Percentiles rank a stretch among this genome's conserved stretches.
phyloP scores from a whole-genome alignment of 2,888 invertebrate species.

The Campoplex capitator region DNA sequence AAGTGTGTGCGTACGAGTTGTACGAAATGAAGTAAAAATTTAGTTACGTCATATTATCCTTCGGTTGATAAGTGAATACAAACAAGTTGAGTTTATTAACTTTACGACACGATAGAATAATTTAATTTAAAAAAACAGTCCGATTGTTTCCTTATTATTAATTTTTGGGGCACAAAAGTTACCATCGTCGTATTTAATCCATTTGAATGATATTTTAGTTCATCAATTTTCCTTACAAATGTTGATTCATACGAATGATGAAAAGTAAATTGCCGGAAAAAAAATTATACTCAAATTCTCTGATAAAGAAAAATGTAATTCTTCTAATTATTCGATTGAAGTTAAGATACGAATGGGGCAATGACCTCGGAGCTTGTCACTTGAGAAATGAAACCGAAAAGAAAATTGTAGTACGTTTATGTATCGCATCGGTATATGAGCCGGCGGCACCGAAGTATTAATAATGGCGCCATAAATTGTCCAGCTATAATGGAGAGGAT shows the following conservation, averaged over 20 bases:
- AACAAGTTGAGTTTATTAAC: background rate
- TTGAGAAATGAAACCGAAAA: constrained; percentile 25
- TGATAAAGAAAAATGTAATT: no score
- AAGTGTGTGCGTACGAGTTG: background rate
- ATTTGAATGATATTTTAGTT: background rate
- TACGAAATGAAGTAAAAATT: background rate
- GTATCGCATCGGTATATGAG: constrained; percentile 20
- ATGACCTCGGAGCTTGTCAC: background rate
- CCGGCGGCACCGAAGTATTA: constrained; percentile 57
- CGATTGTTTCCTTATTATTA: background rate
- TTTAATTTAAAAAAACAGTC: background rate
- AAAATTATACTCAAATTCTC: background rate
- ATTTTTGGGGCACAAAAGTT: background rate
- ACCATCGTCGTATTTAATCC: background rate
- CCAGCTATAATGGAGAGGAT: constrained; percentile 19
- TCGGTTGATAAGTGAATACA: background rate
- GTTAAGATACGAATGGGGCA: background rate
- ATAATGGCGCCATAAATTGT: constrained; percentile 62
- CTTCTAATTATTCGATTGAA: background rate
- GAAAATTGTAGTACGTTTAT: constrained; percentile 28
- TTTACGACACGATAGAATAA: background rate
- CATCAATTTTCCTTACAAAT: background rate
- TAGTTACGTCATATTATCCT: background rate
- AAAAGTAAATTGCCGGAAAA: background rate
- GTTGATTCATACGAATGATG: background rate